Percentiles rank a stretch among this genome's conserved stretches.
phyloP scores from a whole-genome alignment of 2,113 vertebrate genomes.

The Grammomys surdaster region DNA sequence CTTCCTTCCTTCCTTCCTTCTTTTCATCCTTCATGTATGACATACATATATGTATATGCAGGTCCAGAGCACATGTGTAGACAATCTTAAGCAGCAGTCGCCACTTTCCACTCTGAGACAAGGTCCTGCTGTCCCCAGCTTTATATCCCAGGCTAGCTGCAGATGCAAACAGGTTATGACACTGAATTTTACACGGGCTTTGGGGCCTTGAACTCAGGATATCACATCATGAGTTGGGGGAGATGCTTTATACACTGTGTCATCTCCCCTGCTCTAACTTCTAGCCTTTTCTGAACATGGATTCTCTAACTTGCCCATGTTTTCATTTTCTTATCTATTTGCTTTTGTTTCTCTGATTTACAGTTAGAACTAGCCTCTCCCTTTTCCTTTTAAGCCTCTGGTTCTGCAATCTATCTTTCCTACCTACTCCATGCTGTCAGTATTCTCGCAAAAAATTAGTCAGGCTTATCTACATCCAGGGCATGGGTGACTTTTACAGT shows the following conservation, averaged over 20 bases:
- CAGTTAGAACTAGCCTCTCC: not conserved
- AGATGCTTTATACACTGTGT: not conserved
- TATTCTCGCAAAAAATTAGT: not conserved
- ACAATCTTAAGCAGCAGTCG: no score
- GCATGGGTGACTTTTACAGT: not conserved
- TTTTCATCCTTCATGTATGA: not conserved
- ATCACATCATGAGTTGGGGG: not conserved
- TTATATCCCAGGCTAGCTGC: not conserved
- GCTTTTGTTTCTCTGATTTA: not conserved
- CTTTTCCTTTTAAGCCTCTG: not conserved
- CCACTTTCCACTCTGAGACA: not conserved
- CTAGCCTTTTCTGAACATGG: not conserved
- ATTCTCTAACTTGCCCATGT: not conserved
- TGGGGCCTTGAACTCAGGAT: not conserved
- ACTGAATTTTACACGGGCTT: not conserved
- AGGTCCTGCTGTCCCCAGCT: not conserved
- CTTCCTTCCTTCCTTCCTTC: not conserved
- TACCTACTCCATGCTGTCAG: not conserved
- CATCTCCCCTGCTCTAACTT: not conserved
- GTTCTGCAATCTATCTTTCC: not conserved
- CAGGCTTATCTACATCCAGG: not conserved
- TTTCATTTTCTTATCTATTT: not conserved
- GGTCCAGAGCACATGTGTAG: not conserved
- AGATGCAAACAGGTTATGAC: not conserved
- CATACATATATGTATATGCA: not conserved